A percentile compares a stretch with the other conserved stretches of the same genome.
phyloP scores from a whole-genome alignment of 2,888 invertebrate species.

The Drosophila quinaria region DNA sequence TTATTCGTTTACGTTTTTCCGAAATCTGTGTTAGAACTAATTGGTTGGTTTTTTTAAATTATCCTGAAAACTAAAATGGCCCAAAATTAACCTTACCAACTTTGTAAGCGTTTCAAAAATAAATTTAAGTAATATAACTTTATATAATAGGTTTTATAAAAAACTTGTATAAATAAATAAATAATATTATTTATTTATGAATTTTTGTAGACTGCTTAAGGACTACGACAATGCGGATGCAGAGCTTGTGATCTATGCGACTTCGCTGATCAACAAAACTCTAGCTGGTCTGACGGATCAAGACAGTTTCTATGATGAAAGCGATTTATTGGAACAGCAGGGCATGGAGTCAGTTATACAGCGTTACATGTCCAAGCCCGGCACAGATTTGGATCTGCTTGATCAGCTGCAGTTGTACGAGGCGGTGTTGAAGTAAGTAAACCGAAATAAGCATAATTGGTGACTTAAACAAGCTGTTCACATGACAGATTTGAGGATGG shows the following conservation, averaged over 20 bases:
- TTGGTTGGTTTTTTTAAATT: no score
- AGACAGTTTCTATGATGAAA: constrained; percentile 98
- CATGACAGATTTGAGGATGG: constrained; percentile 87
- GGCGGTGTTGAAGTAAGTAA: constrained; percentile 93
- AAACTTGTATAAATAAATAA: background rate
- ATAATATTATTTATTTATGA: background rate
- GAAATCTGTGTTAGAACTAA: no score
- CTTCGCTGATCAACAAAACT: constrained; percentile 98
- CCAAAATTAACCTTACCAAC: no score
- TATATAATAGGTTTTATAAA: background rate
- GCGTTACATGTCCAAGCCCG: constrained; percentile 95
- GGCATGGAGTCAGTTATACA: constrained; percentile 95
- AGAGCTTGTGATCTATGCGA: constrained; percentile 97
- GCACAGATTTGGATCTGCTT: constrained; percentile 96
- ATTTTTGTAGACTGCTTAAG: constrained; percentile 89
- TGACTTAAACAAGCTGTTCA: background rate
- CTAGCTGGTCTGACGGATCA: constrained; percentile 97
- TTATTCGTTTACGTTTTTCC: no score
- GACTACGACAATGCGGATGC: constrained; percentile 98
- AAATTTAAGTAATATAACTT: background rate
- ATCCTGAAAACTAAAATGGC: no score
- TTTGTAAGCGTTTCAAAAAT: no score
- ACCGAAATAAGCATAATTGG: no score
- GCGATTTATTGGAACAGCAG: constrained; percentile 97
- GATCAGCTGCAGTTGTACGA: constrained; percentile 98